phyloP scores from a whole-genome alignment of 2,888 invertebrate genomes.

The Apotomis turbidana region DNA sequence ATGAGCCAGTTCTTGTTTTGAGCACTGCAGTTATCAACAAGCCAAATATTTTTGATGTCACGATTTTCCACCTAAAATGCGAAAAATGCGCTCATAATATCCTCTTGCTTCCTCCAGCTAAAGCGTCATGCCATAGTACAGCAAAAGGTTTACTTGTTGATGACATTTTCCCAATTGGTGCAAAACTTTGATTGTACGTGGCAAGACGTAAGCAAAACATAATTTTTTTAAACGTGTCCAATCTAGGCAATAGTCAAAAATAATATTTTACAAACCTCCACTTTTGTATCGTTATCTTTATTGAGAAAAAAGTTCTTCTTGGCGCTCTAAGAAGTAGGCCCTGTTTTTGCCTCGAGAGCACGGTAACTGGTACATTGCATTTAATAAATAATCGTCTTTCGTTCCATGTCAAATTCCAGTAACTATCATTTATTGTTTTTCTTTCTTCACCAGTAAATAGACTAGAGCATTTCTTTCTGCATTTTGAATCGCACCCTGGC shows the following conservation, averaged over 20 bases:
- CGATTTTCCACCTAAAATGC: not conserved
- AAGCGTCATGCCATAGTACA: slow-evolving; percentile 43
- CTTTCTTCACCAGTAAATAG: too few relatives aligned
- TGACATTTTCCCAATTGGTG: slow-evolving; percentile 42
- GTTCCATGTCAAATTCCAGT: too few relatives aligned
- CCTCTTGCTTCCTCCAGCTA: slow-evolving; percentile 43
- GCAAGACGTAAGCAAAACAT: slow-evolving; percentile 45
- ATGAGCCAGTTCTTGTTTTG: not conserved
- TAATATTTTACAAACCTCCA: too few relatives aligned
- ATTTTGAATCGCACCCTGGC: too few relatives aligned
- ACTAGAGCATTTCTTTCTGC: too few relatives aligned
- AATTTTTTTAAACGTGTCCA: slow-evolving; percentile 44
- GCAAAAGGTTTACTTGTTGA: slow-evolving; percentile 32
- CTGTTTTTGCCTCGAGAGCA: too few relatives aligned
- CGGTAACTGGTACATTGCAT: too few relatives aligned
- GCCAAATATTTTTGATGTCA: not conserved
- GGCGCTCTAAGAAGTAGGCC: too few relatives aligned
- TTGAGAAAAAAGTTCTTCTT: too few relatives aligned
- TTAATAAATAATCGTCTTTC: too few relatives aligned
- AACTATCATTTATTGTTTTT: too few relatives aligned
- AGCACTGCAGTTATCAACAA: not conserved
- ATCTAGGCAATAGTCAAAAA: slow-evolving; percentile 41
- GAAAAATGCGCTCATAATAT: slow-evolving; percentile 30
- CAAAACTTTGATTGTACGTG: slow-evolving; percentile 46
- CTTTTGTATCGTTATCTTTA: too few relatives aligned